Evolutionary conservation across 1,140 invertebrate genomes (phyloP).

Genomic region (Leucophenga varia): DNA sequence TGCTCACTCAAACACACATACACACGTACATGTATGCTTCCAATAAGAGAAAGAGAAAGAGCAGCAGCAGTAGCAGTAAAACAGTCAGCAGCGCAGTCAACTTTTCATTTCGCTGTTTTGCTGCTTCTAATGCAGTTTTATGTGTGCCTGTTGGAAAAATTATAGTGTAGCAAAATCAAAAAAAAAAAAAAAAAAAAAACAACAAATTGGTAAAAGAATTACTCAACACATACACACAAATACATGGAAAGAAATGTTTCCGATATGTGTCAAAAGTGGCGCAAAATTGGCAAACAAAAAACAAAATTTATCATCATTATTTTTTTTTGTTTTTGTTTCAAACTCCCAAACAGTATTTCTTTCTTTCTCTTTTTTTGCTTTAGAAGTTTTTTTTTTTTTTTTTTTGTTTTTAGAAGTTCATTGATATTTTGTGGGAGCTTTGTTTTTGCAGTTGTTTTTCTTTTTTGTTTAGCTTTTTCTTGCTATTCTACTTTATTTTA

Average conservation of each 20-base stretch:
- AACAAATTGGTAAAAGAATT: constrained; percentile 5
- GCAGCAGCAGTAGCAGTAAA: too few relatives aligned
- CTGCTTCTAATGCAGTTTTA: too few relatives aligned
- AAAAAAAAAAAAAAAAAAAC: constrained; percentile 19
- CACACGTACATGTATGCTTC: too few relatives aligned
- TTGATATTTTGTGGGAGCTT: not conserved
- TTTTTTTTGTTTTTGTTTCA: constrained; percentile 8
- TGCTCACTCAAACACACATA: constrained; percentile 20
- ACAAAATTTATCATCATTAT: constrained; percentile 18
- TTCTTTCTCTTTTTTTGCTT: constrained; percentile 25
- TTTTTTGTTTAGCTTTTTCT: not conserved
- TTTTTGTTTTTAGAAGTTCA: constrained; percentile 11
- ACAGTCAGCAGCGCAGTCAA: too few relatives aligned
- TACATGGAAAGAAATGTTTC: constrained; percentile 17
- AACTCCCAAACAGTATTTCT: constrained; percentile 33
- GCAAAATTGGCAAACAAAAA: constrained; percentile 19
- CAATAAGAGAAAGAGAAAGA: constrained; percentile 14
- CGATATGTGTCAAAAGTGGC: constrained; percentile 46
- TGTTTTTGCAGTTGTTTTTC: not conserved
- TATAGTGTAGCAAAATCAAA: constrained; percentile 24
- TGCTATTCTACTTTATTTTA: too few relatives aligned
- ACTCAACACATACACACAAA: not conserved
- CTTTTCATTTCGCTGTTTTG: too few relatives aligned
- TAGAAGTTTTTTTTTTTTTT: constrained; percentile 31
- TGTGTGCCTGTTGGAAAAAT: too few relatives aligned